These are phyloP conservation scores for Carcharodon carcharias DNA, from an alignment of 2,797 vertebrate species.

Conservation along the genomic window DNA sequence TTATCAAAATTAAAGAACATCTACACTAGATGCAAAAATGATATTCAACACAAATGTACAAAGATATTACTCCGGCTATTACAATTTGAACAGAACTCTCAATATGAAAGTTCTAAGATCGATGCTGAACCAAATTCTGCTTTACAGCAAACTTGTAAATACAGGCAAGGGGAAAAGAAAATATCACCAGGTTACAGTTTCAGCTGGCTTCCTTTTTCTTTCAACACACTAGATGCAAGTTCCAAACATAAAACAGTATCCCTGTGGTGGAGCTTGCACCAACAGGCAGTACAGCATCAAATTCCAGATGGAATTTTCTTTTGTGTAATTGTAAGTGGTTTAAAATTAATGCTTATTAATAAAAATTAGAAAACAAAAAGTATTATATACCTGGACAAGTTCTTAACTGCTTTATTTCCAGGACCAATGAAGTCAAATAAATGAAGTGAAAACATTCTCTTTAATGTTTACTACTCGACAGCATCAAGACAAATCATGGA, in stretches of 20 bases:
- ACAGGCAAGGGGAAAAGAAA: not conserved
- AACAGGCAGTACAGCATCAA: not conserved
- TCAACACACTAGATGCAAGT: not conserved
- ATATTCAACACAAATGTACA: not conserved
- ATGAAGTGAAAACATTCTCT: not conserved
- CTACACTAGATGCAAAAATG: not conserved
- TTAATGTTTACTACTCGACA: not conserved
- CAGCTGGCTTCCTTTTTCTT: not conserved
- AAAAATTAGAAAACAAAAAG: not conserved
- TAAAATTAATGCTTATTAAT: not conserved
- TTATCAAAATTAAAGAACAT: not conserved
- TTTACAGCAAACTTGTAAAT: conserved; percentile 2
- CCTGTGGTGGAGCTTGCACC: no score
- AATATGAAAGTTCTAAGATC: not conserved
- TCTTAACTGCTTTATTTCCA: not conserved
- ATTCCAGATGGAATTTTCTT: not conserved
- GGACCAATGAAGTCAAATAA: not conserved
- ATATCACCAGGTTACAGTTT: not conserved
- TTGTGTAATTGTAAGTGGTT: not conserved
- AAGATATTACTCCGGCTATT: not conserved
- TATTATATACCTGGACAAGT: not conserved
- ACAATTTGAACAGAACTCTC: not conserved
- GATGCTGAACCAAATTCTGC: not conserved
- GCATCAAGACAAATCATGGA: not conserved
- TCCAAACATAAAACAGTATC: not conserved